phyloP scores from a whole-genome alignment of 2,888 invertebrate species.

The Conchocele bisecta region DNA sequence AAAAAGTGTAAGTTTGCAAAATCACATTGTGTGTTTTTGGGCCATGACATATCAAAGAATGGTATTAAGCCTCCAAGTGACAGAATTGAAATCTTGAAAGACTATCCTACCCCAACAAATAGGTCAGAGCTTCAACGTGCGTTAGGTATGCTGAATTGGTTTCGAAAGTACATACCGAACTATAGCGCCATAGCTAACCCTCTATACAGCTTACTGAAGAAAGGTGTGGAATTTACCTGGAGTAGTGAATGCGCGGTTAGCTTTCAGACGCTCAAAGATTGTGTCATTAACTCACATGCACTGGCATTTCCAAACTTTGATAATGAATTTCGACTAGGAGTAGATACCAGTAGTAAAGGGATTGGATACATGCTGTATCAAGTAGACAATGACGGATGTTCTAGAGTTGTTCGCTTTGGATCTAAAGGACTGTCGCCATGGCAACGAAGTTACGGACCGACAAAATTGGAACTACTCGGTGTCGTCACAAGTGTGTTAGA shows the following conservation, averaged over 20 bases:
- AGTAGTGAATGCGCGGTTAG: conserved; percentile 2
- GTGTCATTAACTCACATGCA: conserved; percentile 35
- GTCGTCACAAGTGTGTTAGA: conserved; percentile 25
- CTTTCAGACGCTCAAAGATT: conserved; percentile 39
- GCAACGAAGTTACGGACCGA: conserved; percentile 43
- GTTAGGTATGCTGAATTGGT: conserved; percentile 40
- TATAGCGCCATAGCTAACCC: conserved; percentile 37
- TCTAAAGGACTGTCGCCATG: conserved; percentile 38
- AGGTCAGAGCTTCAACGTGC: conserved; percentile 42
- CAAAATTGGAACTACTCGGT: conserved; percentile 50
- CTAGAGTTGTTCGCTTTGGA: conserved; percentile 24
- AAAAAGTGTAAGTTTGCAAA: conserved; percentile 1
- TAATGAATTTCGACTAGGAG: conserved; percentile 40
- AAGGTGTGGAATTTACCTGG: conserved; percentile 36
- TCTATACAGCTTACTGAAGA: conserved; percentile 39
- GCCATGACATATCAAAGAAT: conserved; percentile 42
- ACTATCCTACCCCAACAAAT: conserved; percentile 37
- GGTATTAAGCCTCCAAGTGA: conserved; percentile 38
- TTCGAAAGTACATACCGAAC: conserved; percentile 52
- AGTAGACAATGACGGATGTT: conserved; percentile 22
- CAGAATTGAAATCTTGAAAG: conserved; percentile 28
- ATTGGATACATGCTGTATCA: conserved; percentile 60
- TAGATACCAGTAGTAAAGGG: conserved; percentile 44
- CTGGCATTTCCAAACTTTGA: conserved; percentile 54
- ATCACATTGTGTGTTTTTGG: conserved; percentile 32